Evolutionary conservation across 2,113 vertebrate species (phyloP), one percentile per base, ranked within the genome.

Genomic region (Formicarius rufipectus): DNA sequence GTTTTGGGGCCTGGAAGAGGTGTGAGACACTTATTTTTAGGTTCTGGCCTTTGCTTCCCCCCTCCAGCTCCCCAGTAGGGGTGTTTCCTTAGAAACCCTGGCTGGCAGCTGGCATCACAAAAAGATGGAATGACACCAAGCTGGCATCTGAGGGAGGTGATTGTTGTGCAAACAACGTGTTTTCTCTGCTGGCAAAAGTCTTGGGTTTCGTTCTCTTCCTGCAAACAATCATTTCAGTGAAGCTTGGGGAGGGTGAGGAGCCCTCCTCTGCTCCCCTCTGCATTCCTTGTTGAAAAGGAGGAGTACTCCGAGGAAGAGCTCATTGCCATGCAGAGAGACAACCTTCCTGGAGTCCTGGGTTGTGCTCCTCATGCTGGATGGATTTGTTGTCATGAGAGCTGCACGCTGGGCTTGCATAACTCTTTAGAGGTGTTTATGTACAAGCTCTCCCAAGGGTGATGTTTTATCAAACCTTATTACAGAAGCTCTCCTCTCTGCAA

Each of bases 391-490:
- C 55, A 8, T 33, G 83, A 86, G 84, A 73, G 93, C 87, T 24
- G 83, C 89, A 6, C 31, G 11, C 82, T 30, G 66, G 73, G 66
- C 59, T 64, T 90, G 92, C 85, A 71, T 80, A 84, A 93, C 85
- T 84, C 85, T 90, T 93, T 37, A 27, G 90, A 94, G 90, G 85
- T 83, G 85, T 95, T 96, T 93, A 64, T 83, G 76, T 67, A 33
- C 25, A 9, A 91, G 44, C 50, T 69, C 40, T 94, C 96, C 96
- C 94, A 68, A 62, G 85, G 89, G 96, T 87, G 90, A 82, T 91
- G 89, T 95, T 96, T 97, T 95, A 93, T 90, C 90, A 96, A 94
- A 94, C 78, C 53, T 83, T 68, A 75, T 87, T 83, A 87, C 69
- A 66, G 73, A 85, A 94, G 35, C 45, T 89, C 69, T 96, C 72